Evolutionary conservation across 2,888 invertebrate species (phyloP).

Genomic region (Tetheella fluctuosa): DNA sequence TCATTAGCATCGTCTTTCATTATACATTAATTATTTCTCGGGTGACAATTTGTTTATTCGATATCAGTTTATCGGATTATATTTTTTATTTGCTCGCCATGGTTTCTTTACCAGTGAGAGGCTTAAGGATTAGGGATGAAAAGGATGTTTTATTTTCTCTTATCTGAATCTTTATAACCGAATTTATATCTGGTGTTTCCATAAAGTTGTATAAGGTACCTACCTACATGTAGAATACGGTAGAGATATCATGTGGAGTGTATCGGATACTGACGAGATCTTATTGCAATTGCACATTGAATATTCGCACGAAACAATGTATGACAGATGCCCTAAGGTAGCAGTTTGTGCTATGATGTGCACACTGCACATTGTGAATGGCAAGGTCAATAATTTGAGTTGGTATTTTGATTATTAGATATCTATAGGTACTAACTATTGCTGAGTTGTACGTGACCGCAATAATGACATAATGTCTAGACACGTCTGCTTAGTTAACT

Average conservation of each 20-base stretch:
- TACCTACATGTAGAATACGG: not conserved
- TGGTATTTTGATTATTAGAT: not conserved
- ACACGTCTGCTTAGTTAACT: not conserved
- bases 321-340: not conserved
- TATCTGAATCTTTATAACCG: too few species aligned
- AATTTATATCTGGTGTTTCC: not conserved
- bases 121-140: not conserved
- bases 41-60: not conserved
- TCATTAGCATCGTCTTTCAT: conserved; percentile 8
- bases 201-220: not conserved
- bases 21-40: not conserved
- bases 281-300: not conserved
- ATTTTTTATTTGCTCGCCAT: not conserved
- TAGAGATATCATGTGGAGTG: not conserved
- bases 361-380: not conserved
- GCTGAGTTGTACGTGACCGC: not conserved
- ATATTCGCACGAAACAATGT: not conserved
- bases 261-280: not conserved
- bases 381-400: not conserved
- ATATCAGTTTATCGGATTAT: not conserved
- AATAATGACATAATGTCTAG: not conserved
- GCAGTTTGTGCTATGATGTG: not conserved
- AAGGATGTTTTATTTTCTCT: not conserved
- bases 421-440: not conserved
- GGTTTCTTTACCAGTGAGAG: not conserved